Evolutionary conservation across 2,113 vertebrate species (phyloP), one percentile per base, ranked within the genome.

Genomic region (Festucalex cinctus): DNA sequence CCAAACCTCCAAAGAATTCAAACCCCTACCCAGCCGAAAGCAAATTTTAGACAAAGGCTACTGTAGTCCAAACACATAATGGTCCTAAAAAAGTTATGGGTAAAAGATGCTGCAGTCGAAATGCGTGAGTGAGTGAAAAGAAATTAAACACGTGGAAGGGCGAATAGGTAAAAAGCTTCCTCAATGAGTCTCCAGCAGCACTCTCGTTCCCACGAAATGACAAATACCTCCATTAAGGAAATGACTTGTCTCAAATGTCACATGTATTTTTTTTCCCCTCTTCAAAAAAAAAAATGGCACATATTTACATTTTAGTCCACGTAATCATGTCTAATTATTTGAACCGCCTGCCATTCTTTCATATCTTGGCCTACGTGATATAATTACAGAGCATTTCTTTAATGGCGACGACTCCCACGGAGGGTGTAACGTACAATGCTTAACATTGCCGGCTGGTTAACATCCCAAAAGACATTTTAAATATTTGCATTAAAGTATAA

Each of bases 171-270:
- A 74, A 78, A 72, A 63, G 78, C 57, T 81, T 70, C 70, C 59
- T 76, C 66, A 69, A 70, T 67, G 37, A 48, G 44, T 48, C 32
- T 19, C 44, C 56, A 35, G 16, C 20, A 10, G 63, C 36, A 22
- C 44, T 37, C 43, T 56, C 26, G 6, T 22, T 3, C 9, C 35
- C 9, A 12, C 56, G 0, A 0, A 70, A 67, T 85, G 78, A 86
- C 82, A 80, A 83, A 84, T 75, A 74, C 71, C 44, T 72, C 84
- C 79, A 89, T 86, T 86, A 82, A 69, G 83, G 79, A 86, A 88
- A 88, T 79, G 80, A 88, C 83, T 82, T 77, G 88, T 87, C 85
- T 86, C 68, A 85, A 89, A 88, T 86, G 86, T 89, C 83, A 87
- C 26, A 69, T 77, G 68, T 74, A 76, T n/a, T 32, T 32, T 32